Conservation (phyloP, 30 jellyfish, hydroid and myxozoan genomes). For the Hydractinia echinata region DNA sequence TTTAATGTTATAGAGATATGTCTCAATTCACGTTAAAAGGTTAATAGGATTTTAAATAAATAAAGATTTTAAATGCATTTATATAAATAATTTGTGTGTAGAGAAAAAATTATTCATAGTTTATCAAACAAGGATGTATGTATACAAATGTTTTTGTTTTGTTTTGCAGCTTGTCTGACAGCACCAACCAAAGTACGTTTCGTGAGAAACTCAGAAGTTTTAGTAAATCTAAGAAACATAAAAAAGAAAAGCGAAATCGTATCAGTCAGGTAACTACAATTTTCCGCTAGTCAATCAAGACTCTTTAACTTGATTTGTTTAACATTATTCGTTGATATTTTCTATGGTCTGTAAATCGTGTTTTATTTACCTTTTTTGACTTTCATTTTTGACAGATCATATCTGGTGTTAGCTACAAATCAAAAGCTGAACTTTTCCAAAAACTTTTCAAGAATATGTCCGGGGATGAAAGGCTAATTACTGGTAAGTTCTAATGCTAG, state of each 20-base stretch:
- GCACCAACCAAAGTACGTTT: neutral
- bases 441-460: slow-evolving; percentile 75
- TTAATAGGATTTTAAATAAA: too few relatives aligned
- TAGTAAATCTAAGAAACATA: too few relatives aligned
- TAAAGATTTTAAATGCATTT: too few relatives aligned
- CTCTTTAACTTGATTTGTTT: neutral
- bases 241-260: slow-evolving; percentile 1
- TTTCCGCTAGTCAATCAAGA: neutral
- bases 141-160: neutral
- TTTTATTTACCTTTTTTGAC: neutral
- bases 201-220: neutral
- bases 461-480: slow-evolving; percentile 53
- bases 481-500: slow-evolving; percentile 34
- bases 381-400: slow-evolving; percentile 43
- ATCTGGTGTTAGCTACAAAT: slow-evolving; percentile 75
- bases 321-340: too few relatives aligned
- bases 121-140: too few relatives aligned
- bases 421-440: slow-evolving; percentile 75
- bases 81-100: too few relatives aligned
- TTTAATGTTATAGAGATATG: too few relatives aligned
- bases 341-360: neutral
- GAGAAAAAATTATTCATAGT: too few relatives aligned
- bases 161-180: neutral
- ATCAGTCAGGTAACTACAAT: neutral
- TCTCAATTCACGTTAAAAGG: too few relatives aligned